Base-by-base conservation (phyloP, 2,797 vertebrate genomes). In the Ctenopoma kingsleyae region DNA sequence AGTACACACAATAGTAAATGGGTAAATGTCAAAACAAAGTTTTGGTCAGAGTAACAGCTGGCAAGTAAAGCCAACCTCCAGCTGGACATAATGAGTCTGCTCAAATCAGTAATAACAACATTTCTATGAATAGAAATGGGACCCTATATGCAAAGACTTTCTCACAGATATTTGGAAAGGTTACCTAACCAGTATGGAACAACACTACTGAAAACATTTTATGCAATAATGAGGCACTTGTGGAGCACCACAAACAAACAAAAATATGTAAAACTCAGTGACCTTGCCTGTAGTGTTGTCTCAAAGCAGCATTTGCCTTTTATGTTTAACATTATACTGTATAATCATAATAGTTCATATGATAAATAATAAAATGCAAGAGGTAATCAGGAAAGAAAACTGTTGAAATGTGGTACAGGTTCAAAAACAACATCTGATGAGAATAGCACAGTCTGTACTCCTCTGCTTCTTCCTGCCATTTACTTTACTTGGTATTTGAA, bases 51-150 rank as follows among this genome's bases (percentile, higher is more conserved):
- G 25, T 35, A 67, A 67, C 53, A 59, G 57, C 80, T 76, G 65
- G 32, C 63, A 78, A 62, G 32, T 35, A 67, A 67, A 77, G 56
- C 47, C 58, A 53, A 65, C 64, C 8, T 76, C 19, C 44, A 71
- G 69, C 60, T 67, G 36, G 56, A 65, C 53, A 65, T 65, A 72
- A 85, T 64, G 43, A 78, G 58, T 62, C 55, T 53, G 17, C 43
- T 52, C 49, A 41, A 73, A 76, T 62, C 53, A 61, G 25, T 38
- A 23, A 25, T 60, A 43, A 62, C 52, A 71, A 51, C 4, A 32
- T 41, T 16, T 16, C 15, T 68, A 56, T 83, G 44, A 9, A 30
- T 1, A 46, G 30, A 78, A 62, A 72, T 9, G 2, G 67, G 48
- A 54, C 48, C 19, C 40, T 17, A 38, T 66, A 80, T 32, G 17